Conservation (phyloP, 1,140 invertebrate genomes). For the Solenopsis fugax region DNA sequence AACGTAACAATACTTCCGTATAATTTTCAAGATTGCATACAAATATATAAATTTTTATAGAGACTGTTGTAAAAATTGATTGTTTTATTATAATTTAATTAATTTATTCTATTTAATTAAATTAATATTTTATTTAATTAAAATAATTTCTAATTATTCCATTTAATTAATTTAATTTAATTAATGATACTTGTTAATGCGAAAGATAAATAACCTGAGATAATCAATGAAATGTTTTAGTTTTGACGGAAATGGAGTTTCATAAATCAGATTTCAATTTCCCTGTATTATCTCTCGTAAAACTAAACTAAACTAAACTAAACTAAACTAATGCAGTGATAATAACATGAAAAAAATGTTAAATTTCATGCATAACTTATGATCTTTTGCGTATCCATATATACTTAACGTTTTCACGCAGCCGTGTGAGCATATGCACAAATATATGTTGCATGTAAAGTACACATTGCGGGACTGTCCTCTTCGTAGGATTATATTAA, state of each 20-base stretch:
- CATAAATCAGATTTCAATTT: neutral
- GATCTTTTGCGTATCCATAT: neutral
- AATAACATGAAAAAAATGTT: neutral
- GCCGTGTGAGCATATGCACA: constrained; percentile 12
- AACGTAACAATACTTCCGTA: neutral
- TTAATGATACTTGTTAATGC: neutral
- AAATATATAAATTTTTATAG: neutral
- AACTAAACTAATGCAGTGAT: neutral
- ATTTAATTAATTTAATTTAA: too few relatives aligned
- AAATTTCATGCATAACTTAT: constrained; percentile 5
- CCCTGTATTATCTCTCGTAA: neutral
- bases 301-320: neutral
- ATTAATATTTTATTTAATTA: too few relatives aligned
- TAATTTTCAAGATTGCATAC: neutral
- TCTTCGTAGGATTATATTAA: constrained; percentile 73
- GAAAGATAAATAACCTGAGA: neutral
- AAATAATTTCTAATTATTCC: too few relatives aligned
- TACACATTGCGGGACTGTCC: constrained; percentile 38
- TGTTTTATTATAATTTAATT: neutral
- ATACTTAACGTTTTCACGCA: constrained; percentile 27
- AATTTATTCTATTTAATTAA: too few relatives aligned
- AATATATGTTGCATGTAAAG: constrained; percentile 42
- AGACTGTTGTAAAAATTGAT: neutral
- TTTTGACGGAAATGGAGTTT: neutral
- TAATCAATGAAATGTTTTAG: neutral